Conservation (phyloP, 2,797 vertebrate genomes). For the Galagoides demidoff region DNA sequence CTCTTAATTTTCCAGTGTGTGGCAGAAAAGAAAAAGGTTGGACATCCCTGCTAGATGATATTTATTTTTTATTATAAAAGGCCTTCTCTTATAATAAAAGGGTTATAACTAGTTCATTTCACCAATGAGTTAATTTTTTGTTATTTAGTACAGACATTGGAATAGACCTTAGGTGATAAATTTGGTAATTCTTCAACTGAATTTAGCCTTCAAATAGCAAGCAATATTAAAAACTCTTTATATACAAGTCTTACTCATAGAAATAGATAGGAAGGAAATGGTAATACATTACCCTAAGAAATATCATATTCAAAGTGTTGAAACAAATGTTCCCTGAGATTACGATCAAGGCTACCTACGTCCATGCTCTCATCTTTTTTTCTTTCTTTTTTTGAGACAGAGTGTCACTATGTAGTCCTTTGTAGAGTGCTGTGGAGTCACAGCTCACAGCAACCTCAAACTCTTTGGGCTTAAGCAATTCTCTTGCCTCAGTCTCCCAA, state of each 20-base stretch:
- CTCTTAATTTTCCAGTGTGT: too few species aligned
- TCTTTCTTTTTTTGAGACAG: too few species aligned
- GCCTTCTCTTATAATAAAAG: constrained; percentile 6
- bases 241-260: not conserved
- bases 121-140: not conserved
- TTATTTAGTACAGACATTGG: constrained; percentile 36
- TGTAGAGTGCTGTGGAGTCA: too few species aligned
- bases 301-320: not conserved
- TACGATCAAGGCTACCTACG: not conserved
- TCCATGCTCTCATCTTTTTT: constrained; percentile 3
- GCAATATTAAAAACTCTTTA: not conserved
- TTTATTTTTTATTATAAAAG: not conserved
- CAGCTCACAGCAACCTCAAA: too few species aligned
- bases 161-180: constrained; percentile 1
- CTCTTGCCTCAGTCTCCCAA: too few species aligned
- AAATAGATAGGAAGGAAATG: not conserved
- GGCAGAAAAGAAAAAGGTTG: too few species aligned
- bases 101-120: constrained; percentile 25
- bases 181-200: constrained; percentile 13
- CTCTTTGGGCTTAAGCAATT: too few species aligned
- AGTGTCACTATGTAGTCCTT: too few species aligned
- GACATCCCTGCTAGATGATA: too few species aligned
- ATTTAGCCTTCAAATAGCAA: constrained; percentile 18
- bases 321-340: not conserved
- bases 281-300: not conserved